Evolutionary conservation across 1,140 invertebrate species (phyloP), one percentile per base, ranked within the genome.

Genomic region (Platyura marginata): DNA sequence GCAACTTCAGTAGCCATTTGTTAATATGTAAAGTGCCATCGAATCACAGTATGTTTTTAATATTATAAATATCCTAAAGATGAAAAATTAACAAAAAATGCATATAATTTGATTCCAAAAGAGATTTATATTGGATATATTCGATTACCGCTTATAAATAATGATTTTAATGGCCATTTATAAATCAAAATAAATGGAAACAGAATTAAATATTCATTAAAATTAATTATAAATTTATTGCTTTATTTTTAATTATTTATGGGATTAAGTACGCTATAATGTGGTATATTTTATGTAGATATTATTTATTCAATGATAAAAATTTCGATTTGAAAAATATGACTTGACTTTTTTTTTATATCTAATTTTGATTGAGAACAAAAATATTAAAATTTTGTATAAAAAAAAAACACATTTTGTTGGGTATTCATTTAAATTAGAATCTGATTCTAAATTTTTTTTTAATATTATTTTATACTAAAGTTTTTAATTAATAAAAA

Each of bases 1-100:
- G 25, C 25, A 29, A 29, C 34, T 16, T 11, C 34, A 36, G 34
- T 36, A 36, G 34, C 34, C 9, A 36, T 36, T 36, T 36, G 34
- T 36, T 36, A 36, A 36, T 36, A 36, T 36, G 34, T 36, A 36
- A 36, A 36, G 34, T 36, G 34, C 34, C 34, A 36, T 36, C 34
- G 34, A 16, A 36, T 36, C 34, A 36, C 34, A 36, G 34, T 36
- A 36, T 36, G 34, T 11, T 36, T 36, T 36, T 16, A 18, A 36
- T 36, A 36, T 36, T 36, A 36, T 36, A 11, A 36, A 36, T 36
- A 18, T 11, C 6, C 15, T 36, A 11, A 36, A 36, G 15, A 36
- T 36, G 34, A 11, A 36, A 36, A 36, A 29, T 29, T 29, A 29
- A 29, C 25, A 29, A 29, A 29, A 29, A 29, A 29, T 29, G 6